Percentiles rank a stretch among this genome's conserved stretches.
Evolutionary conservation across 30 jellyfish, hydroid and myxozoan species (phyloP).

Genomic region (Cassiopea xamachana): DNA sequence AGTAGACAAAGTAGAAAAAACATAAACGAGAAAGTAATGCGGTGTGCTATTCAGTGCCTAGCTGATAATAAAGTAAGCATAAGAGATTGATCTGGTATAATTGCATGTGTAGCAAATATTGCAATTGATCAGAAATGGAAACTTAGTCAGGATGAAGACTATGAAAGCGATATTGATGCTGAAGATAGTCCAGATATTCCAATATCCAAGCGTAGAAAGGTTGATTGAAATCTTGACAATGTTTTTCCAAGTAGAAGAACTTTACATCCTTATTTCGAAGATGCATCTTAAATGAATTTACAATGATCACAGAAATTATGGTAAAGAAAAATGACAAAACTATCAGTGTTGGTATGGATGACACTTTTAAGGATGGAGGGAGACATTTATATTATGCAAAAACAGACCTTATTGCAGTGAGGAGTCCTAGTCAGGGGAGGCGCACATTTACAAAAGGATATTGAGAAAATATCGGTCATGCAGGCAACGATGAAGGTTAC

Average conservation of each 20-base stretch:
- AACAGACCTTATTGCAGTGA: background rate
- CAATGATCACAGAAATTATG: background rate
- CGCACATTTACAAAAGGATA: background rate
- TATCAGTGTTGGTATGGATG: background rate
- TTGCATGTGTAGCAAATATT: background rate
- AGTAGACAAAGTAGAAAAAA: too few relatives aligned
- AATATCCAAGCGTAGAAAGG: background rate
- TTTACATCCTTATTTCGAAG: background rate
- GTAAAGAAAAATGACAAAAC: background rate
- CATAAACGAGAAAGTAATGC: background rate
- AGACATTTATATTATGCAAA: background rate
- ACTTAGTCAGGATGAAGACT: background rate
- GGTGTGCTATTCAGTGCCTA: background rate
- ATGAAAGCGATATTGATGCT: background rate
- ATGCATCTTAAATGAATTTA: background rate
- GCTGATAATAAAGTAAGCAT: background rate
- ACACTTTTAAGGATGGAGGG: background rate
- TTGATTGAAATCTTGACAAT: background rate
- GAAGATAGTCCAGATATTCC: background rate
- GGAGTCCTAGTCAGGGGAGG: background rate
- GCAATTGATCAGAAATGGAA: background rate
- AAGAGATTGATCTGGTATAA: background rate
- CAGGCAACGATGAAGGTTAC: background rate
- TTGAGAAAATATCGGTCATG: background rate
- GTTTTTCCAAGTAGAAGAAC: background rate